phyloP scores from a whole-genome alignment of 2,888 invertebrate species.

The Branchipolynoe longqiensis region DNA sequence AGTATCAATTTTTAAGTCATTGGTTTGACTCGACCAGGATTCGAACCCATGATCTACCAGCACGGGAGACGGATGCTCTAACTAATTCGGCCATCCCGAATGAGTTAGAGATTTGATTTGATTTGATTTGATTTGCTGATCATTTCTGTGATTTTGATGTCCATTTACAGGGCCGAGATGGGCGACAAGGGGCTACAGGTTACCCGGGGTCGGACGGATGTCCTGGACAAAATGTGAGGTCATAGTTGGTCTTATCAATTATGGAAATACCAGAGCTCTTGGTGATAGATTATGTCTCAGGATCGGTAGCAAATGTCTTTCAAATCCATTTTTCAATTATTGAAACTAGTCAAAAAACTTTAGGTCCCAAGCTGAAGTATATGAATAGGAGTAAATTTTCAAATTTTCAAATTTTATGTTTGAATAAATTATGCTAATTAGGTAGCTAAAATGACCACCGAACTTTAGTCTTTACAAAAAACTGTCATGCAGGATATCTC shows the following conservation, averaged over 20 bases:
- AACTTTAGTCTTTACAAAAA: no score
- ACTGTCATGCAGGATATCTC: no score
- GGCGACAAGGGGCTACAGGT: not conserved
- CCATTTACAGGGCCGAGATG: not conserved
- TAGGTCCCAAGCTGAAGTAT: no score
- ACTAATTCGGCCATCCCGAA: not conserved
- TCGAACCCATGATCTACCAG: no score
- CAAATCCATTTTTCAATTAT: not conserved
- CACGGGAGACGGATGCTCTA: not conserved
- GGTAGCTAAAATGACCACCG: no score
- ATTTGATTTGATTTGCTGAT: not conserved
- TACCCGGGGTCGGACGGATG: constrained; percentile 3
- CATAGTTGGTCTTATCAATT: not conserved
- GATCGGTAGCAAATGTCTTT: not conserved
- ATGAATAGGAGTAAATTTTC: no score
- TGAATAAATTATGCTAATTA: no score
- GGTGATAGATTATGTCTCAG: not conserved
- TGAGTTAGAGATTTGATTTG: not conserved
- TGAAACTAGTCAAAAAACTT: not conserved
- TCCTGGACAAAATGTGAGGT: not conserved
- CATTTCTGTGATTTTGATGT: no score
- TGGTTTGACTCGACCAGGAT: no score
- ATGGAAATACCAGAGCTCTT: not conserved
- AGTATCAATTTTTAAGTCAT: no score
- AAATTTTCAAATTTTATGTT: no score